Base-by-base conservation (phyloP, 2,113 vertebrate genomes). In the Seriola aureovittata region DNA sequence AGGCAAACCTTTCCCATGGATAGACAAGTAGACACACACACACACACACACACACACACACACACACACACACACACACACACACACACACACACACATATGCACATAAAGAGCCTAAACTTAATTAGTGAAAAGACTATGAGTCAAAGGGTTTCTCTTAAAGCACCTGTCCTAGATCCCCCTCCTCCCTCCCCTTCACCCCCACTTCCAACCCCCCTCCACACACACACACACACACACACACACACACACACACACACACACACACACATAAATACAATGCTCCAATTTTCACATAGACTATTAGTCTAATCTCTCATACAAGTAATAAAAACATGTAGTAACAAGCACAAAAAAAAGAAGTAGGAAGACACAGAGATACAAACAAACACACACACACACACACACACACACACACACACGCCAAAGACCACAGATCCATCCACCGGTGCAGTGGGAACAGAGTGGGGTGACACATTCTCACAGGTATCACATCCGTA, bases 401-500 rank as follows among this genome's bases (percentile, higher is more conserved):
- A 57, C 60, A 72, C 38, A n/a, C 23, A 40, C 42, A 77, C 29
- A 59, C n/a, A 79, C 16, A 38, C 1, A 57, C 60, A 72, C 44
- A n/a, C 32, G 12, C 12, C 42, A 44, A 13, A 44, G 42, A 44
- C 12, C 42, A 44, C n/a, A 44, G 36, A 86, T 70, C 63, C 80
- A 86, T 84, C 80, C 65, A 52, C 52, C 10, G 32, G 13, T 69
- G 59, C 88, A 93, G 92, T 95, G 93, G 94, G 95, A 94, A 94
- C 90, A 77, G 74, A 62, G 89, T 38, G 75, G 5, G 55, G 78
- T 86, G 84, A 83, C 73, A 87, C 89, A 91, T 95, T 96, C 94
- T 94, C 95, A 95, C 95, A 95, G 95, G 94, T 95, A 95, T 95
- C 94, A 95, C 90, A 89, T 93, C 89, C 88, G 57, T 86, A 68